Evolutionary conservation across 1,140 invertebrate species (phyloP), one percentile per base, ranked within the genome.

Genomic region (Babylonia areolata): DNA sequence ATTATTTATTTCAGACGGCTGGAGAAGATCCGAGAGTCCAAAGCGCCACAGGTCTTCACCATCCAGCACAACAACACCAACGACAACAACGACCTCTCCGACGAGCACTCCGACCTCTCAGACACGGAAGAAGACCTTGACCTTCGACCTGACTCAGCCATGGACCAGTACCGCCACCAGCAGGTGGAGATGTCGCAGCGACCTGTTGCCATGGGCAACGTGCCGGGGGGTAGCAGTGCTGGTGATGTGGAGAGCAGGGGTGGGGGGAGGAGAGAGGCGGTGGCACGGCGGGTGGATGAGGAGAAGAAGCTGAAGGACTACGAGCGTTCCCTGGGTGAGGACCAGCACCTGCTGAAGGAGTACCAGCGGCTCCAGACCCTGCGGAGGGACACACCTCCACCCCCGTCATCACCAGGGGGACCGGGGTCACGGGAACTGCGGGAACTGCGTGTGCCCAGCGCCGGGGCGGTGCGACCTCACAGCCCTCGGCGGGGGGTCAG

Each of bases 1-100:
- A n/a, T n/a, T 64, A 64, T 28, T 20, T 2, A 6, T 71, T 73
- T 20, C 87, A 93, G 92, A 87, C 86, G 92, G 78, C 91, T 92
- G 89, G 85, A 89, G 64, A 87, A 90, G 39, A 91, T 93, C 42
- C 39, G 89, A 35, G 90, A 88, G 64, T 75, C 87, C 17, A 89
- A 89, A 85, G 90, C 90, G 31, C 91, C 93, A 20, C 91, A 93
- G 81, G 90, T 93, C 9, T 84, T 93, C 46, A 88, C 88, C 3
- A 90, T 93, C 85, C 90, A 91, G 40, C 91, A 90, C 85, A 86
- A 89, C 86, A 88, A 89, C 12, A 39, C 64, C 12, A 39, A 69
- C 40, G 81, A 85, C 71, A 89, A 91, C 69, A 84, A 84, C 35
- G 33, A 79, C 54, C 46, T n/a, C 28, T 85, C 40, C 20, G 75